Percentiles rank a stretch among this genome's conserved stretches.
phyloP scores from a whole-genome alignment of 2,888 invertebrate species.

The Sinotaia quadrata region DNA sequence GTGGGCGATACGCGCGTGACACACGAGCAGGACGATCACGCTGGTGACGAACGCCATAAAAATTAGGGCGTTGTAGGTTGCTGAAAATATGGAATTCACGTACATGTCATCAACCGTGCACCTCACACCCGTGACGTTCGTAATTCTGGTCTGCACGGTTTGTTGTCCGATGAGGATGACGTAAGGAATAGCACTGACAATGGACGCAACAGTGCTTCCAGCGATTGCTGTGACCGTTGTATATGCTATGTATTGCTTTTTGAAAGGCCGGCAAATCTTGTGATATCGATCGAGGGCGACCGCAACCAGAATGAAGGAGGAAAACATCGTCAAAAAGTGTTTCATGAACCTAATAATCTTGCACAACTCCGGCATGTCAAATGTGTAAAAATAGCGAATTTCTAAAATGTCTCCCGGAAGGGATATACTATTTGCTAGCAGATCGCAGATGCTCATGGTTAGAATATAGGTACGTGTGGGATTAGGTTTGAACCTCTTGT shows the following conservation, averaged over 20 bases:
- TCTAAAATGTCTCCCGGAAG: neutral
- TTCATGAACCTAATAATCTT: neutral
- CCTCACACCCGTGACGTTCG: slow-evolving; percentile 10
- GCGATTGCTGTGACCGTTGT: too few species aligned
- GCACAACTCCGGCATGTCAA: neutral
- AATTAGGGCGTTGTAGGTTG: slow-evolving; percentile 5
- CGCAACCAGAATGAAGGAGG: neutral
- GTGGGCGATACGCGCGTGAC: neutral
- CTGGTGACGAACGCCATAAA: neutral
- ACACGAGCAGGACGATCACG: neutral
- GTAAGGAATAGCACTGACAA: neutral
- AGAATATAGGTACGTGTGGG: neutral
- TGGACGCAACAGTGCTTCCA: neutral
- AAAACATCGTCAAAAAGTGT: neutral
- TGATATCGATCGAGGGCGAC: neutral
- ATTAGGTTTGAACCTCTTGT: neutral
- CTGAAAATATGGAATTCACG: neutral
- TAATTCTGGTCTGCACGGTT: neutral
- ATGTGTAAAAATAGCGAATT: neutral
- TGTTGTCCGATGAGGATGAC: neutral
- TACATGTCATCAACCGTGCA: slow-evolving; percentile 1
- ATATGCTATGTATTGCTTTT: too few species aligned
- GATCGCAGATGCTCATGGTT: slow-evolving; percentile 8
- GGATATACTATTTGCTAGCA: neutral
- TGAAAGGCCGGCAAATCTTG: neutral